A percentile compares a stretch with the other conserved stretches of the same genome.
phyloP scores from a whole-genome alignment of 2,888 invertebrate species.

The Erynnis tages region DNA sequence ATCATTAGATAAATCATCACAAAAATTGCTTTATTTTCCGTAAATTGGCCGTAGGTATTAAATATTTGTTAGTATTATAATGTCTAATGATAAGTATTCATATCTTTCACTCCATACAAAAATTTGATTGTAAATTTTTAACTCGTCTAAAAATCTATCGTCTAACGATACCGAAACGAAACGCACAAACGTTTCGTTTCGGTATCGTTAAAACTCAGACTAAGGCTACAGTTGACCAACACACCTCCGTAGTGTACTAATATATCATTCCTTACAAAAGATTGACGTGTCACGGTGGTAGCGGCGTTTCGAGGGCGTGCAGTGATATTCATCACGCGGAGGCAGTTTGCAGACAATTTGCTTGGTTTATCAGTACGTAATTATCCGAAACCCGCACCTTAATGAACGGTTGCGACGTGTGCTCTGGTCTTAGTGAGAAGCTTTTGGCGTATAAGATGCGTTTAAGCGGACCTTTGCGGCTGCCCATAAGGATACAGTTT shows the following conservation, averaged over 20 bases:
- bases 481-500: too few species aligned
- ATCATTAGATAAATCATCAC: too few species aligned
- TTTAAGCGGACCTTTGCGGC: not conserved
- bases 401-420: constrained; percentile 68
- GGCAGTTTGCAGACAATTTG: constrained; percentile 77
- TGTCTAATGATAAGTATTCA: too few species aligned
- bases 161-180: too few species aligned
- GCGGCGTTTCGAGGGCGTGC: constrained; percentile 49
- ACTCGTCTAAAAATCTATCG: too few species aligned
- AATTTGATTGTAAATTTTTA: too few species aligned
- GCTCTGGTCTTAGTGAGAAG: constrained; percentile 45
- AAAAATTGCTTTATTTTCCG: too few species aligned
- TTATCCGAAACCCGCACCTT: constrained; percentile 73
- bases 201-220: too few species aligned
- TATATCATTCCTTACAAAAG: constrained; percentile 15
- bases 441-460: constrained; percentile 35
- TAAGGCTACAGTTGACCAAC: not conserved
- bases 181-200: too few species aligned
- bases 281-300: constrained; percentile 29
- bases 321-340: constrained; percentile 67
- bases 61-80: too few species aligned
- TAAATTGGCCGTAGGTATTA: too few species aligned
- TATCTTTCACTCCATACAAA: too few species aligned
- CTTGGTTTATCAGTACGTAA: constrained; percentile 77
- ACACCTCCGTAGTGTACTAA: not conserved